These are phyloP conservation scores for Ailuropoda melanoleuca DNA, from an alignment of 2,113 vertebrate species.

Conservation along the genomic window DNA sequence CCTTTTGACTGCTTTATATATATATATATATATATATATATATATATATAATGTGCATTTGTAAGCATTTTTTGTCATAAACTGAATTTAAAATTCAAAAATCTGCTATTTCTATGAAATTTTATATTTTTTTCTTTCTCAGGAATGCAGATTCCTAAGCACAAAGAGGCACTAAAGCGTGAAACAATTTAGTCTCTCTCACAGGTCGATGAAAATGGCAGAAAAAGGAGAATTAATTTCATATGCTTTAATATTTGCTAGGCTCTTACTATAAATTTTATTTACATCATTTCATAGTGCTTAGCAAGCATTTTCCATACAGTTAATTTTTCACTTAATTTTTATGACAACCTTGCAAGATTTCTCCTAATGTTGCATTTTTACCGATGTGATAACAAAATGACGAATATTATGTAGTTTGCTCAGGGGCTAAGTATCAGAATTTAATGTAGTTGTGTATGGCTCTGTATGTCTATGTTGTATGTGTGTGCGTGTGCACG, in stretches of 20 bases:
- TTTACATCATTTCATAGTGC: neutral
- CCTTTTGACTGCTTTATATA: neutral
- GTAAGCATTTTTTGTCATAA: neutral
- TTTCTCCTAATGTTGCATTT: neutral
- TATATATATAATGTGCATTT: neutral
- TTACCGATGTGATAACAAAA: neutral
- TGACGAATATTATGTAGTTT: neutral
- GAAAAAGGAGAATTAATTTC: neutral
- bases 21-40: neutral
- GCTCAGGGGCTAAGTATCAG: neutral
- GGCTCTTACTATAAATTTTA: neutral
- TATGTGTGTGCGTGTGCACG: neutral
- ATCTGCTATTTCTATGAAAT: neutral
- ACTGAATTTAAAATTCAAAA: neutral
- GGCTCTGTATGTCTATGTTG: neutral
- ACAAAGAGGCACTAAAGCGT: neutral
- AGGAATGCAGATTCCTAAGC: neutral
- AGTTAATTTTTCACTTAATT: neutral
- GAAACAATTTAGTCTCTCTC: neutral
- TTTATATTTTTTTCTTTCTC: neutral
- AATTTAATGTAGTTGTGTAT: neutral
- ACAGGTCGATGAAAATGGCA: neutral
- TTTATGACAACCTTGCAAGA: neutral
- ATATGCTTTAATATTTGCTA: neutral
- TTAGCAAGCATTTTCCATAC: neutral